Conservation (phyloP, 1,140 invertebrate genomes). For the Gonioctena quinquepunctata region DNA sequence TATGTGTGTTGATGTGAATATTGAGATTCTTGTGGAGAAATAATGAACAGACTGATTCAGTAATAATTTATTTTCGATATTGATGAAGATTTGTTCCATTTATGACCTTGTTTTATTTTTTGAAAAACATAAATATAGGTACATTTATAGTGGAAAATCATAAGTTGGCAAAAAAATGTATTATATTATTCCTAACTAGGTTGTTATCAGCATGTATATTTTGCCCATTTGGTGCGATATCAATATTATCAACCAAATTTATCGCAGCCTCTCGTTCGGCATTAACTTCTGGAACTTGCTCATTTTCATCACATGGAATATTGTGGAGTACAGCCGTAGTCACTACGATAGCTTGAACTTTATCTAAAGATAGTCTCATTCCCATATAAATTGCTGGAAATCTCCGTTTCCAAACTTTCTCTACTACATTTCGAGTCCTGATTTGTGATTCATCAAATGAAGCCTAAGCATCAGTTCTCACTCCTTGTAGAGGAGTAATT, state of each 20-base stretch:
- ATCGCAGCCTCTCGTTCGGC: not conserved
- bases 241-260: not conserved
- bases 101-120: too few relatives aligned
- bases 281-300: not conserved
- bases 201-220: not conserved
- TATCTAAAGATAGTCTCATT: not conserved
- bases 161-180: not conserved
- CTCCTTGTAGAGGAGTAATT: constrained; percentile 36
- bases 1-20: too few relatives aligned
- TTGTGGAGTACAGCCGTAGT: not conserved
- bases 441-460: constrained; percentile 55
- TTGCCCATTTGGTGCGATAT: not conserved
- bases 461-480: constrained; percentile 28
- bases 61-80: too few relatives aligned
- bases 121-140: too few relatives aligned
- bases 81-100: too few relatives aligned
- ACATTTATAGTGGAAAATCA: too few relatives aligned
- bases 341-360: not conserved
- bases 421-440: constrained; percentile 45
- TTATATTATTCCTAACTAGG: not conserved
- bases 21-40: too few relatives aligned
- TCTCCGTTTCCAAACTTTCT: not conserved
- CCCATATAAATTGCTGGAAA: not conserved
- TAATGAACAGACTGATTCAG: too few relatives aligned
- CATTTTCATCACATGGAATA: not conserved